Evolutionary conservation across 2,888 invertebrate genomes (phyloP).

Genomic region (Colostygia pectinataria): DNA sequence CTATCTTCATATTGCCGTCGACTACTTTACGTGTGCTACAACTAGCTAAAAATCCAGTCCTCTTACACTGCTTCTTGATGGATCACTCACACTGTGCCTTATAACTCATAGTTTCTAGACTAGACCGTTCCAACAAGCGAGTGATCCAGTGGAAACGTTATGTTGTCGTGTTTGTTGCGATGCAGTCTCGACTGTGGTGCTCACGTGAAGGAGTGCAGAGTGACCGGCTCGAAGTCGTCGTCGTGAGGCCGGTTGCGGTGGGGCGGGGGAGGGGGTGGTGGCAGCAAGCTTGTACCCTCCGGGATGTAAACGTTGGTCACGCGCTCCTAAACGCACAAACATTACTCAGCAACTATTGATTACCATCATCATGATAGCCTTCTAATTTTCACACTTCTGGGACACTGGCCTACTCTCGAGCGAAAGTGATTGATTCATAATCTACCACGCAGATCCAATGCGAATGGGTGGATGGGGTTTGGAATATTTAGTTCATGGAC

Average conservation of each 20-base stretch:
- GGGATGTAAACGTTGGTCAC: conserved; percentile 85
- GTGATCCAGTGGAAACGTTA: conserved; percentile 21
- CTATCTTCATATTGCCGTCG: conserved; percentile 12
- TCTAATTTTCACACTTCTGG: too few relatives aligned
- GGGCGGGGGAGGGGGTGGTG: conserved; percentile 84
- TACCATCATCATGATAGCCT: too few relatives aligned
- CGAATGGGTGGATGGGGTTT: too few relatives aligned
- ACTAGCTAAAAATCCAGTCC: conserved; percentile 13
- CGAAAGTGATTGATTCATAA: too few relatives aligned
- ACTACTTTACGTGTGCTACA: conserved; percentile 10
- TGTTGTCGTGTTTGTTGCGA: conserved; percentile 12
- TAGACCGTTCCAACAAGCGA: conserved; percentile 11
- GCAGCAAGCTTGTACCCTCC: conserved; percentile 87
- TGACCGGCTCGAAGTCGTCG: conserved; percentile 84
- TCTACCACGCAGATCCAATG: too few relatives aligned
- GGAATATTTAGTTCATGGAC: too few relatives aligned
- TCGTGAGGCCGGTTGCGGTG: conserved; percentile 63
- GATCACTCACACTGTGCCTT: conserved; percentile 19
- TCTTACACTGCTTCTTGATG: conserved; percentile 15
- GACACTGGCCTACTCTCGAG: too few relatives aligned
- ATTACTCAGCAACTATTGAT: background rate
- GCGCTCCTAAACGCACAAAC: conserved; percentile 74
- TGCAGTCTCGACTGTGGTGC: conserved; percentile 17
- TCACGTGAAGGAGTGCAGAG: conserved; percentile 78
- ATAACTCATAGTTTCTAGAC: background rate